Evolutionary conservation across 53 echinoderm and acorn worm species (phyloP).

Genomic region (Crossaster papposus): DNA sequence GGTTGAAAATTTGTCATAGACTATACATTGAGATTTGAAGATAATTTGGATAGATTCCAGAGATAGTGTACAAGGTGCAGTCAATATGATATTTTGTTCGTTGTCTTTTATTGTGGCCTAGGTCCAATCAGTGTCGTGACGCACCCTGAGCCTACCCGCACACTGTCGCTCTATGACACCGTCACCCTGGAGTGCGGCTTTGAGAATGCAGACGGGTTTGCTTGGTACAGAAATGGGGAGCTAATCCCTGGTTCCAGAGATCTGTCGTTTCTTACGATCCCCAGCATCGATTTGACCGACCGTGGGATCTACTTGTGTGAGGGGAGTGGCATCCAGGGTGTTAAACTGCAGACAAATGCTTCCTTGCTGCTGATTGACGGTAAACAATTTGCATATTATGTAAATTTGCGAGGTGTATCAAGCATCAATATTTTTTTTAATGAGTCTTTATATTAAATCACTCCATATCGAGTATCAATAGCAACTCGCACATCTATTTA

Average conservation of each 20-base stretch:
- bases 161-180: neutral
- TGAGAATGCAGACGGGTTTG: constrained; percentile 65
- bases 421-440: neutral
- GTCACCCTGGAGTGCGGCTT: constrained; percentile 55
- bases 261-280: constrained; percentile 50
- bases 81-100: neutral
- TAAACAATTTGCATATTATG: neutral
- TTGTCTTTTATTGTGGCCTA: neutral
- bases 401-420: neutral
- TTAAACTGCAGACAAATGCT: constrained; percentile 22
- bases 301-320: constrained; percentile 65
- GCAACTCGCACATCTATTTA: no score
- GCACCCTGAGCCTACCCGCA: constrained; percentile 25
- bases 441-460: no score
- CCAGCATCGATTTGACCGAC: constrained; percentile 15
- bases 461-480: no score
- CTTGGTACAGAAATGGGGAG: constrained; percentile 54
- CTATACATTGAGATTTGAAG: no score
- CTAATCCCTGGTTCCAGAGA: neutral
- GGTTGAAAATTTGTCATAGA: no score
- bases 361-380: constrained; percentile 60
- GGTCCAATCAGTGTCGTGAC: constrained; percentile 13
- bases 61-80: no score
- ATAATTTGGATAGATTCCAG: no score
- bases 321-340: constrained; percentile 49